Evolutionary conservation across 30 jellyfish, hydroid and myxozoan genomes (phyloP).

Genomic region (Morbakka virulenta): DNA sequence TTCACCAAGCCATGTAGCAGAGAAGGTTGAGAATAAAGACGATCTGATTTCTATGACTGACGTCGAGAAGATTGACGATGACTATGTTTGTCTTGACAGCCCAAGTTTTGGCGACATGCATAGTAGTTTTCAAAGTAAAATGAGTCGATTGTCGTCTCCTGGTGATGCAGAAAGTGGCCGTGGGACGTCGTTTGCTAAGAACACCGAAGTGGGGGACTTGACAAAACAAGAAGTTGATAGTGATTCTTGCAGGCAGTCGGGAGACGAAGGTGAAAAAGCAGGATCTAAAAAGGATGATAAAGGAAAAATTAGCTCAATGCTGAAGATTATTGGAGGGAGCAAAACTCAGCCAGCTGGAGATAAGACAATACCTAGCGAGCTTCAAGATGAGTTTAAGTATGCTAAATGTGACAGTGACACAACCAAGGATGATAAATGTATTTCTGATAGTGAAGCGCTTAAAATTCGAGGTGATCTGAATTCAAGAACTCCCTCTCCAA

Average conservation of each 20-base stretch:
- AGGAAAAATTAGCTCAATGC: not conserved
- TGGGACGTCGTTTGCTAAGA: not conserved
- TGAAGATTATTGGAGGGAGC: not conserved
- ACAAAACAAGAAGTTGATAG: not conserved
- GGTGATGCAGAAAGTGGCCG: not conserved
- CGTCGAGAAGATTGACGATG: not conserved
- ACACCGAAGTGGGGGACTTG: not conserved
- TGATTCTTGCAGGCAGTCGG: not conserved
- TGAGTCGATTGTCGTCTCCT: not conserved
- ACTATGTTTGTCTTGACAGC: not conserved
- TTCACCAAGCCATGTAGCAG: not conserved
- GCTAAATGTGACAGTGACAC: constrained; percentile 11
- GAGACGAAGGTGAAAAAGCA: not conserved
- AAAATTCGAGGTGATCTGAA: constrained; percentile 1
- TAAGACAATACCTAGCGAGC: not conserved
- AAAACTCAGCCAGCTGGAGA: not conserved
- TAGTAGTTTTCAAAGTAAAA: not conserved
- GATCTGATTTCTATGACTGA: not conserved
- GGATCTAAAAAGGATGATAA: not conserved
- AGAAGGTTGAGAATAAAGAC: not conserved
- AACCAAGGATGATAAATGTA: constrained; percentile 13
- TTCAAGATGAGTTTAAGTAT: not conserved
- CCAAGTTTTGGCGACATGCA: constrained; percentile 16
- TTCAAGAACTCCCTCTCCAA: constrained; percentile 20
- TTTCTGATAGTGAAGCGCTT: not conserved